Evolutionary conservation across 1,140 invertebrate genomes (phyloP).

Genomic region (Sarcophaga bullata): DNA sequence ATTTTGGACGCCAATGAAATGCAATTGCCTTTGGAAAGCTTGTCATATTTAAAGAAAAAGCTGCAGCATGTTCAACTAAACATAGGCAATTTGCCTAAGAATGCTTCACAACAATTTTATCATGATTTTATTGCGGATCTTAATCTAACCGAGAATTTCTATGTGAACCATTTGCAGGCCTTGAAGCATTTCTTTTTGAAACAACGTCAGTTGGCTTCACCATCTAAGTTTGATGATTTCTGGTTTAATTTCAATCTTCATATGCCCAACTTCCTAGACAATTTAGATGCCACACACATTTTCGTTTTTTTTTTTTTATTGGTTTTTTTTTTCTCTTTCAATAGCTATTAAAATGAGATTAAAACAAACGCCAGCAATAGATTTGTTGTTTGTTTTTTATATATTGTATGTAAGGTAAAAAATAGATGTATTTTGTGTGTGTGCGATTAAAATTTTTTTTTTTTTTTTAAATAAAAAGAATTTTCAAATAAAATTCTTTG

Average conservation of each 20-base stretch:
- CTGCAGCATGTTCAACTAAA: neutral
- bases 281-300: slow-evolving; percentile 57
- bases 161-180: slow-evolving; percentile 24
- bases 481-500: neutral
- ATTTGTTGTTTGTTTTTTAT: neutral
- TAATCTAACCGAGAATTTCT: slow-evolving; percentile 25
- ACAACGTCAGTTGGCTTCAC: neutral
- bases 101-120: neutral
- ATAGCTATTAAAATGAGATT: no score
- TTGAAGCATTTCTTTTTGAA: slow-evolving; percentile 17
- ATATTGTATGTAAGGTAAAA: no score
- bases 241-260: slow-evolving; percentile 59
- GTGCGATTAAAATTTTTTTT: no score
- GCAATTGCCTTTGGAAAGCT: neutral
- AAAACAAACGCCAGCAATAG: neutral
- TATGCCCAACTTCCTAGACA: slow-evolving; percentile 51
- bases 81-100: slow-evolving; percentile 31
- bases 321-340: no score
- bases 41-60: slow-evolving; percentile 7
- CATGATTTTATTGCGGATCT: neutral
- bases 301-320: no score
- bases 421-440: no score
- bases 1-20: slow-evolving; percentile 7
- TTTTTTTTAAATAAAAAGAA: no score
- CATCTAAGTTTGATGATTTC: neutral